phyloP scores from a whole-genome alignment of 2,888 invertebrate genomes.

The Zeuzera pyrina region DNA sequence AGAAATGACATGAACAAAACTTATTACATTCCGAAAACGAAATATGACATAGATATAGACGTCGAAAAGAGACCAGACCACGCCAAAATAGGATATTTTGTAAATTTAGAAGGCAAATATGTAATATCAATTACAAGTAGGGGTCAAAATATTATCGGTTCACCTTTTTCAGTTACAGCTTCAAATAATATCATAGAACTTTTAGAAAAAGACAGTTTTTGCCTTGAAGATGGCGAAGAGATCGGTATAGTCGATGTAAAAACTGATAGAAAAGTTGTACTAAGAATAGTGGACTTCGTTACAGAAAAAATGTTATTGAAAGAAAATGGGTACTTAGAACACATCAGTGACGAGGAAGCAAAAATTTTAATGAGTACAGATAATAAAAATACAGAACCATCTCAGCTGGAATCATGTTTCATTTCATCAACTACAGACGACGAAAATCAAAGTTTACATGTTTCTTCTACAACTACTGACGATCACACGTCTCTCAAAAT shows the following conservation, averaged over 20 bases:
- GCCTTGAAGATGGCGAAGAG: constrained; percentile 62
- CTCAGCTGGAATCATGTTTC: constrained; percentile 12
- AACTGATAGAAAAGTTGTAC: constrained; percentile 59
- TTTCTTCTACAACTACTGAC: constrained; percentile 6
- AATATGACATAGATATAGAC: constrained; percentile 66
- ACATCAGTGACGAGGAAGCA: constrained; percentile 59
- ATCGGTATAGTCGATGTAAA: constrained; percentile 58
- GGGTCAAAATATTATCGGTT: constrained; percentile 72
- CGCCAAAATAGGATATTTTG: constrained; percentile 64
- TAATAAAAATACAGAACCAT: constrained; percentile 16
- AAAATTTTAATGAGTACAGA: constrained; percentile 46
- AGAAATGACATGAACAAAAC: constrained; percentile 63
- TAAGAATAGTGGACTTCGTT: constrained; percentile 69
- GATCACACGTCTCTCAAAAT: constrained; percentile 11
- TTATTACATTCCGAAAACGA: constrained; percentile 59
- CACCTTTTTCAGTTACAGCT: constrained; percentile 70
- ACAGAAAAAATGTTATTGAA: constrained; percentile 71
- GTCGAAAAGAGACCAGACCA: constrained; percentile 57
- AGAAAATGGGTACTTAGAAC: constrained; percentile 64
- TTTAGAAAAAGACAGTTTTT: constrained; percentile 48
- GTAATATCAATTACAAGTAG: constrained; percentile 71
- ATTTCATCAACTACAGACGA: not conserved
- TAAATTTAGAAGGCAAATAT: constrained; percentile 67
- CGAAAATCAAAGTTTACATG: not conserved
- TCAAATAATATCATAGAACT: constrained; percentile 43